Evolutionary conservation across 2,888 invertebrate species (phyloP).

Genomic region (Pollenia labialis): DNA sequence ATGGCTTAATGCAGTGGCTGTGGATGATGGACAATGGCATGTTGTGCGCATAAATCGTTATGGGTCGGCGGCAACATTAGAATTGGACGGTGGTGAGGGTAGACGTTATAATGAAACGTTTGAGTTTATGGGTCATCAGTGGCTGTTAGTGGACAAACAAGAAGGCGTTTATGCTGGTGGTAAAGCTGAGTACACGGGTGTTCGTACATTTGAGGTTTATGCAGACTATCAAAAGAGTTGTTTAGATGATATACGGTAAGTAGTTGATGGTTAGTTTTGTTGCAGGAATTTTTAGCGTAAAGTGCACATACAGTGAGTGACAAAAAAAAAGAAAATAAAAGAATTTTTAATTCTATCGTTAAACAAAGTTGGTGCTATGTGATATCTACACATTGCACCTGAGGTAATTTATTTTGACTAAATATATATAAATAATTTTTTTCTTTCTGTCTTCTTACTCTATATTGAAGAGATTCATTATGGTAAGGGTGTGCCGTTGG

Average conservation of each 20-base stretch:
- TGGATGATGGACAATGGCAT: conserved; percentile 99
- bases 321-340: neutral
- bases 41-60: conserved; percentile 95
- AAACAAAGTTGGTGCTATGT: no score
- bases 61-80: conserved; percentile 95
- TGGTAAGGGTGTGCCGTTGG: no score
- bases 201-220: conserved; percentile 96
- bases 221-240: conserved; percentile 97
- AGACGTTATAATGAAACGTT: conserved; percentile 96
- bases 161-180: conserved; percentile 98
- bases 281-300: neutral
- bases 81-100: conserved; percentile 97
- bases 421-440: no score
- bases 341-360: no score
- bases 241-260: conserved; percentile 86
- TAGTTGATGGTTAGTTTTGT: conserved; percentile 20
- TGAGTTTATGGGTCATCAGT: conserved; percentile 94
- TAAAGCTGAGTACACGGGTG: conserved; percentile 97
- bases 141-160: conserved; percentile 96
- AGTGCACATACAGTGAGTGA: conserved; percentile 1
- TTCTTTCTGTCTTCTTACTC: no score
- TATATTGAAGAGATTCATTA: no score
- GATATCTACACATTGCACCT: no score
- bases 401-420: no score
- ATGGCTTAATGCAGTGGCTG: conserved; percentile 94